Evolutionary conservation across 1,140 invertebrate genomes (phyloP), one percentile per base, ranked within the genome.

Genomic region (Drosophila persimilis): DNA sequence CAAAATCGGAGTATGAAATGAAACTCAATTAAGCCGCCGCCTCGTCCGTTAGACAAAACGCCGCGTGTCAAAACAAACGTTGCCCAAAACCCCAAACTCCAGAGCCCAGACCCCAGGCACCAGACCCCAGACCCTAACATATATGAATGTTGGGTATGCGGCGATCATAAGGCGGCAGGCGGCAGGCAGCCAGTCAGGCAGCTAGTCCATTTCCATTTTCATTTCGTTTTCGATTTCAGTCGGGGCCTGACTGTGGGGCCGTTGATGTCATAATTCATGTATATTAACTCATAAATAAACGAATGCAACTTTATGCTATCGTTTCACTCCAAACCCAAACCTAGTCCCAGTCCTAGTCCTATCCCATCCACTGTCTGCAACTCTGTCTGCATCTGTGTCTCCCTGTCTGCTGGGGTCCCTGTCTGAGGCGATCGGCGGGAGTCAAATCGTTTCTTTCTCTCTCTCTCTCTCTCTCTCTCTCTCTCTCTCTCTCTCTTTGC

Each of bases 271-370:
- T 90, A 90, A 90, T 90, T 90, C 88, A 90, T 88, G 83, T 90
- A 90, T 89, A 90, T 90, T 90, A 90, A 90, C 84, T 90, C 88
- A 90, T 90, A 90, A 90, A 90, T 90, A 90, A 90, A 69, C 77
- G 74, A 89, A 80, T 80, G 80, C 84, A 89, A 89, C 76, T 77
- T 69, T 75, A 67, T 78, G 75, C 73, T 65, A 62, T 56, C 60
- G 56, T 66, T 65, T 52, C 31, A 35, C 46, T 41, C 8, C 43
- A 29, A 39, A 66, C 63, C 55, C 29, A 31, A 29, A 29, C 29
- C 29, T 62, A 79, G 74, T 66, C 58, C 71, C 74, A 80, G 20
- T 64, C 54, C 41, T 50, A n/a, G 15, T 69, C 66, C 35, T 39
- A 50, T 7, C 17, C 48, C 17, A 17, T 35, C 31, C 22, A 22